Conservation (phyloP, 2,113 vertebrate species). For the Lepisosteus oculatus region DNA sequence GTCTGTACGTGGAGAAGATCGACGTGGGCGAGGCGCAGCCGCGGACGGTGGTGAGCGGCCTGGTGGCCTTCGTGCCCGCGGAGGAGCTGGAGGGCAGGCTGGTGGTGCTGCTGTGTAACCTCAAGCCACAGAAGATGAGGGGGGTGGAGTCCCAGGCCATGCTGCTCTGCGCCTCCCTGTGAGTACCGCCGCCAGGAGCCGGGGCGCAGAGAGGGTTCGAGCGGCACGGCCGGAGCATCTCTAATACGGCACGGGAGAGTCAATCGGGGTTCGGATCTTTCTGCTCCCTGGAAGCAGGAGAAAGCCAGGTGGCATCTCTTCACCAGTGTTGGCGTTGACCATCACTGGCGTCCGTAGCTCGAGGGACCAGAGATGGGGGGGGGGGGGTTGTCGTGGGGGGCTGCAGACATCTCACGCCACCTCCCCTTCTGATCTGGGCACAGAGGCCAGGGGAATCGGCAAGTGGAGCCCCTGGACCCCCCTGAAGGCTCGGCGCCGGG, state of each 20-base stretch:
- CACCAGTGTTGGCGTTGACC: too few relatives aligned
- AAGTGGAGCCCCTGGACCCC: conserved; percentile 87
- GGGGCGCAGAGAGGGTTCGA: too few relatives aligned
- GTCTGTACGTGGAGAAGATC: conserved; percentile 88
- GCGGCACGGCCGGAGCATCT: too few relatives aligned
- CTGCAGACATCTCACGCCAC: too few relatives aligned
- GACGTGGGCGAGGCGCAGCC: conserved; percentile 86
- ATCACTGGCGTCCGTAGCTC: too few relatives aligned
- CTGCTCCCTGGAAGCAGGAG: too few relatives aligned
- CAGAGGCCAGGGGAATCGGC: conserved; percentile 74
- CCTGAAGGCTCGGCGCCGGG: conserved; percentile 79
- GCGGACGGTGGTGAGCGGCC: conserved; percentile 88
- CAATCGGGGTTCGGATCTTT: too few relatives aligned
- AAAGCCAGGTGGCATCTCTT: too few relatives aligned
- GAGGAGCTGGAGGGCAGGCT: conserved; percentile 83
- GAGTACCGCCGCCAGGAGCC: conserved; percentile 37
- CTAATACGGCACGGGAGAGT: too few relatives aligned
- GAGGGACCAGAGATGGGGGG: too few relatives aligned
- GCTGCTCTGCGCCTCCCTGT: conserved; percentile 90
- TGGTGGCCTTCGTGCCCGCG: conserved; percentile 81
- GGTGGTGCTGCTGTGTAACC: conserved; percentile 88
- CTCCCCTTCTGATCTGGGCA: conserved; percentile 5
- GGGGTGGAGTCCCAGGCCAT: conserved; percentile 94
- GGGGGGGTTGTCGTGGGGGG: too few relatives aligned
- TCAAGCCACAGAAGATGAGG: conserved; percentile 95